Evolutionary conservation across 2,113 vertebrate species (phyloP).

Genomic region (Sinocyclocheilus anophthalmus): DNA sequence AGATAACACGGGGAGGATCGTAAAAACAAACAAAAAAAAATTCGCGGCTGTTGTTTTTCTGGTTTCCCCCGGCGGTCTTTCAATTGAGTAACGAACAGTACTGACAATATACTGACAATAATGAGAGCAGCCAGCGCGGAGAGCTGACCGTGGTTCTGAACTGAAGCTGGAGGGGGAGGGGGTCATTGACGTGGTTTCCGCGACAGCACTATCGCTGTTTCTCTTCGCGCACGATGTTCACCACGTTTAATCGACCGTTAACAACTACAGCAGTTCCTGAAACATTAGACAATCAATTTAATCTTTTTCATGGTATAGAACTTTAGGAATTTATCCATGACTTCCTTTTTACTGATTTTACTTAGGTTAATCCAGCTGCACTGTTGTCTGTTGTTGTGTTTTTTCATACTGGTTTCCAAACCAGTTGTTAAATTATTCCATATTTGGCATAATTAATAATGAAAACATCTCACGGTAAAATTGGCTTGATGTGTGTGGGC

Average conservation of each 20-base stretch:
- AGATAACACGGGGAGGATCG: conserved; percentile 61
- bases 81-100: conserved; percentile 50
- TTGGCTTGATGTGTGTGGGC: no score
- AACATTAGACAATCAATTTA: not conserved
- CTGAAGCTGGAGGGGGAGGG: conserved; percentile 45
- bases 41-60: conserved; percentile 27
- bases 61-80: conserved; percentile 37
- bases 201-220: conserved; percentile 40
- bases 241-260: not conserved
- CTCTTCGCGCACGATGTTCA: not conserved
- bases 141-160: conserved; percentile 84
- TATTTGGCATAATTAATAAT: not conserved
- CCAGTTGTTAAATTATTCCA: not conserved
- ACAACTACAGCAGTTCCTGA: not conserved
- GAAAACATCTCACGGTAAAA: not conserved
- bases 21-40: not conserved
- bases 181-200: conserved; percentile 55
- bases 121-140: conserved; percentile 46
- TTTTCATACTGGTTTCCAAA: not conserved
- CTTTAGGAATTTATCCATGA: not conserved
- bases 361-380: not conserved
- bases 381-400: not conserved
- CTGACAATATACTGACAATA: conserved; percentile 52
- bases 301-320: not conserved
- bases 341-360: not conserved